Evolutionary conservation across 2,888 invertebrate species (phyloP), one percentile per base, ranked within the genome.

Genomic region (Liopterus haemorrhoidalis): DNA sequence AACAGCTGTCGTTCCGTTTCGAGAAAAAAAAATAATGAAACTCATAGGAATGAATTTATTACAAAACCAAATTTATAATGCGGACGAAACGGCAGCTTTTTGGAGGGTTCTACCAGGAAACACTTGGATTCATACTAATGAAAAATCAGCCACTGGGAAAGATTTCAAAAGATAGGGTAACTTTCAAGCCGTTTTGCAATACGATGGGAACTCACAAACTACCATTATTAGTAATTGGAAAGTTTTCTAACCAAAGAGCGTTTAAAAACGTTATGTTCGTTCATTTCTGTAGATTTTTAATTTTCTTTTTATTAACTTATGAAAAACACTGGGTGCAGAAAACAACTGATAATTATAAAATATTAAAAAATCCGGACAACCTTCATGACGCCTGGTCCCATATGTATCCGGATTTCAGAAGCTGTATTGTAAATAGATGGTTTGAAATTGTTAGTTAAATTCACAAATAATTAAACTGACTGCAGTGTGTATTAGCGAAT

Each of bases 121-220:
- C 41, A 52, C 56, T 2, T 41, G 53, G 8, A 50, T 48, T 20
- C 40, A 36, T 4, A 33, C 37, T 14, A 19, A 42, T 9, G 52
- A 55, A 49, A 35, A 41, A 27, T 38, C 49, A 35, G 53, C 48
- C 15, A 46, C 49, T 15, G 54, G 55, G 14, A 37, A 56, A 57
- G 52, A 21, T 44, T 1, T 45, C 31, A 4, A 58, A 57, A 39
- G 57, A 58, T 9, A 33, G 56, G 14, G 48, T 59, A 2, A 58
- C 56, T 20, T 38, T 56, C 8, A 51, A 58, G 52, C 36, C 50
- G 5, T 60, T 58, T 36, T 49, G 54, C n/a, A 60, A 59, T 49
- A 53, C 54, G 4, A 37, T 44, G 28, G 58, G 57, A 1, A 55
- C 51, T 11, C 53, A 60, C 32, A 57, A 49, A 44, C 25, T 59